Evolutionary conservation across 2,797 vertebrate genomes (phyloP).

Genomic region (Malacoraja senta): DNA sequence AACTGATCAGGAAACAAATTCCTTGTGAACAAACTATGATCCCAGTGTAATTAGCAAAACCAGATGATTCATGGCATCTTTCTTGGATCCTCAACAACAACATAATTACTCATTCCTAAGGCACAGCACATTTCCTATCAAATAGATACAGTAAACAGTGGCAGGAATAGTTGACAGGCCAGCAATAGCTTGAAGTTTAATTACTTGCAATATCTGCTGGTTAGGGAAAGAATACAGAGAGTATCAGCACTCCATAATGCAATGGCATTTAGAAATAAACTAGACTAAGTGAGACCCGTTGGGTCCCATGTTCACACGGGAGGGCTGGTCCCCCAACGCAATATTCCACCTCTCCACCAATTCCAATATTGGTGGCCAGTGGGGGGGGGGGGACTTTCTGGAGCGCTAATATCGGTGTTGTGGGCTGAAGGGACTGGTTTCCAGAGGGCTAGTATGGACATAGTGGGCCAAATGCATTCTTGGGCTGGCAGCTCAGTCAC

Average conservation of each 20-base stretch:
- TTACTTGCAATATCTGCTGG: neutral
- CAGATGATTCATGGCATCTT: neutral
- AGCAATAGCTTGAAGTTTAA: neutral
- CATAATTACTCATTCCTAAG: neutral
- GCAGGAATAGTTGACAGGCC: neutral
- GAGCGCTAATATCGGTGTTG: too few relatives aligned
- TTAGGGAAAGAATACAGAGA: neutral
- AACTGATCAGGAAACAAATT: neutral
- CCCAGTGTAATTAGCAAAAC: neutral
- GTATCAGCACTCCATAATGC: too few relatives aligned
- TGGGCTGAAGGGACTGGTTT: too few relatives aligned
- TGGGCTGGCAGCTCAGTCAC: too few relatives aligned
- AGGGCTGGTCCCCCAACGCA: neutral
- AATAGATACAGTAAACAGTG: neutral
- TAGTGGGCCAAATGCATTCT: too few relatives aligned
- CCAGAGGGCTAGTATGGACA: too few relatives aligned
- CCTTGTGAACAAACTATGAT: neutral
- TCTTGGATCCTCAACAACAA: neutral
- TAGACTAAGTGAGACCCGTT: too few relatives aligned
- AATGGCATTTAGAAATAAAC: too few relatives aligned
- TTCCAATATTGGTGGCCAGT: too few relatives aligned
- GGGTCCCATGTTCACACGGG: too few relatives aligned
- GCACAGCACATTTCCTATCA: slow-evolving; percentile 4
- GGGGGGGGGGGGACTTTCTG: too few relatives aligned
- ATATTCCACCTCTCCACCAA: too few relatives aligned